Conservation (phyloP, 2,888 invertebrate genomes). For the Vannuccia rotundouncinata region DNA sequence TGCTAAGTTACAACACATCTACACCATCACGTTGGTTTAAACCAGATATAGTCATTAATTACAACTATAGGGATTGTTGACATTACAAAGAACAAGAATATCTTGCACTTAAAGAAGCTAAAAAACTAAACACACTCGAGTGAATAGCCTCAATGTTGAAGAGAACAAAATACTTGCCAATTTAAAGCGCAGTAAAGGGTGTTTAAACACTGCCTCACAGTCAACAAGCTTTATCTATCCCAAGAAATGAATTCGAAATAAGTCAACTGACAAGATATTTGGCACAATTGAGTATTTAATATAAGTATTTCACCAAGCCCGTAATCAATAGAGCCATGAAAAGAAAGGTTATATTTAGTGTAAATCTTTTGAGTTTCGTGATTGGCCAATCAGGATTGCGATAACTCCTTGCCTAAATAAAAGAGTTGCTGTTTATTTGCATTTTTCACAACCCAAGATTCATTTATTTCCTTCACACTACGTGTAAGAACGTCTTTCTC, state of each 20-base stretch:
- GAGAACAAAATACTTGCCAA: too few relatives aligned
- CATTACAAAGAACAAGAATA: too few relatives aligned
- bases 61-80: too few relatives aligned
- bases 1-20: constrained; percentile 39
- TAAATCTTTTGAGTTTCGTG: neutral
- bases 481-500: neutral
- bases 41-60: neutral
- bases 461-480: neutral
- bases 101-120: too few relatives aligned
- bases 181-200: neutral
- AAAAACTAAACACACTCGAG: too few relatives aligned
- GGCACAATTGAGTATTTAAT: neutral
- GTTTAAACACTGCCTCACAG: neutral
- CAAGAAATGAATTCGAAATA: neutral
- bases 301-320: neutral
- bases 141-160: too few relatives aligned
- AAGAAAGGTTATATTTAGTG: constrained; percentile 1
- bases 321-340: neutral
- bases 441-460: neutral
- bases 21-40: too few relatives aligned
- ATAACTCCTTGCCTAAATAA: constrained; percentile 6
- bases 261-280: neutral
- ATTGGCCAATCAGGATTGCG: neutral
- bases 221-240: neutral
- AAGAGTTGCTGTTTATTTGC: constrained; percentile 14